Conservation (phyloP, 2,797 vertebrate genomes). For the Xiphophorus birchmanni region DNA sequence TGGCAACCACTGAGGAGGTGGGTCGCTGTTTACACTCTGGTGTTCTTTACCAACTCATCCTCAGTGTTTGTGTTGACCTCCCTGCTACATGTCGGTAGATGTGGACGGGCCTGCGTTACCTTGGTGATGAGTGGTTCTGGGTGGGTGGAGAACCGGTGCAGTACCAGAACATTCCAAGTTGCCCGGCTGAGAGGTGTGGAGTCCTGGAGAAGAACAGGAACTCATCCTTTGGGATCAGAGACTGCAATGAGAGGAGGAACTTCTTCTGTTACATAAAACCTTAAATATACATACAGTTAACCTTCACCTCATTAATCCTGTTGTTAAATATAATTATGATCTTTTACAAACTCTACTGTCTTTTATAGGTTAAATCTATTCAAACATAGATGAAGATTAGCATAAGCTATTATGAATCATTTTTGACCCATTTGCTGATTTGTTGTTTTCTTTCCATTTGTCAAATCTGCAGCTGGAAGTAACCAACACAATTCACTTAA, state of each 20-base stretch:
- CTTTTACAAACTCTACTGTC: neutral
- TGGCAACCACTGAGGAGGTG: slow-evolving; percentile 10
- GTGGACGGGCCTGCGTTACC: slow-evolving; percentile 6
- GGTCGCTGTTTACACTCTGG: too few species aligned
- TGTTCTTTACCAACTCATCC: neutral
- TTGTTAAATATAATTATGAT: neutral
- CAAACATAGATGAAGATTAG: neutral
- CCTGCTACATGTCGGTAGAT: neutral
- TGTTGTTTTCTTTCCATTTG: neutral
- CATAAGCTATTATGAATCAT: too few species aligned
- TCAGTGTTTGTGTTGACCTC: neutral
- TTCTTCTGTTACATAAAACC: slow-evolving; percentile 17
- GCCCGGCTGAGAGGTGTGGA: neutral
- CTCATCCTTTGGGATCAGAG: neutral
- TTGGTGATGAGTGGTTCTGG: slow-evolving; percentile 8
- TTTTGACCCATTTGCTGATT: too few species aligned
- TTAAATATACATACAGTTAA: neutral
- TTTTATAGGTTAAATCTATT: neutral
- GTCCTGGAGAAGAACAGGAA: slow-evolving; percentile 6
- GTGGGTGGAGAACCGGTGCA: slow-evolving; percentile 4
- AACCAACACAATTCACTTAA: neutral
- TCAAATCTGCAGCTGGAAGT: neutral
- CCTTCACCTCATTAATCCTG: neutral
- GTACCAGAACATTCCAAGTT: slow-evolving; percentile 3
- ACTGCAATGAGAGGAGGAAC: slow-evolving; percentile 12